A percentile compares a stretch with the other conserved stretches of the same genome.
phyloP scores from a whole-genome alignment of 1,140 invertebrate genomes.

The Drosophila sproati region DNA sequence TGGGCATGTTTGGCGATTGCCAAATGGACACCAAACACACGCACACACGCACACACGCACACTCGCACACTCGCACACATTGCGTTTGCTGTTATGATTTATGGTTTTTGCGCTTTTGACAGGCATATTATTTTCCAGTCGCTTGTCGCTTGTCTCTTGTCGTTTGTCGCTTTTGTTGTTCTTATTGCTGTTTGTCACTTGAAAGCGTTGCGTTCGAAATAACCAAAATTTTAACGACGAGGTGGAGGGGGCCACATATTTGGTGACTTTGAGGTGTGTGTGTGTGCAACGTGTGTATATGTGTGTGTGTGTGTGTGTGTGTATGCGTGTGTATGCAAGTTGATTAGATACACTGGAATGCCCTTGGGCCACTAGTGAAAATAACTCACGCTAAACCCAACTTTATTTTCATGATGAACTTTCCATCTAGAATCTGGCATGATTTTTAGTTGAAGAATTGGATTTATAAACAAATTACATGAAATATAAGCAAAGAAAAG shows the following conservation, averaged over 20 bases:
- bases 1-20: slow-evolving; percentile 25
- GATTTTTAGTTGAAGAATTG: no score
- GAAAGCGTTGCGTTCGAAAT: slow-evolving; percentile 60
- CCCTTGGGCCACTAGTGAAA: slow-evolving; percentile 24
- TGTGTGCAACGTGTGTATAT: slow-evolving; percentile 4
- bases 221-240: slow-evolving; percentile 34
- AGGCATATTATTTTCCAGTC: slow-evolving; percentile 64
- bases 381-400: slow-evolving; percentile 3
- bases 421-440: no score
- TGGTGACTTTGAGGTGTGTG: slow-evolving; percentile 34
- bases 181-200: slow-evolving; percentile 56
- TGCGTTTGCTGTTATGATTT: slow-evolving; percentile 69
- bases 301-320: slow-evolving; percentile 5
- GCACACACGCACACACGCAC: slow-evolving; percentile 26
- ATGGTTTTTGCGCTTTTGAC: slow-evolving; percentile 64
- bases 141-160: slow-evolving; percentile 32
- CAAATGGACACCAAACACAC: slow-evolving; percentile 33
- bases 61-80: slow-evolving; percentile 34
- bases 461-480: no score
- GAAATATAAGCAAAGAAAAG: no score
- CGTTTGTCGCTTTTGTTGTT: slow-evolving; percentile 20
- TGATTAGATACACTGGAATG: slow-evolving; percentile 27
- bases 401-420: background rate
- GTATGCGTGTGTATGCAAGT: slow-evolving; percentile 1
- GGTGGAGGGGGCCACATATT: slow-evolving; percentile 35